phyloP scores from a whole-genome alignment of 2,888 invertebrate species.

The Cyrtodaria siliqua region DNA sequence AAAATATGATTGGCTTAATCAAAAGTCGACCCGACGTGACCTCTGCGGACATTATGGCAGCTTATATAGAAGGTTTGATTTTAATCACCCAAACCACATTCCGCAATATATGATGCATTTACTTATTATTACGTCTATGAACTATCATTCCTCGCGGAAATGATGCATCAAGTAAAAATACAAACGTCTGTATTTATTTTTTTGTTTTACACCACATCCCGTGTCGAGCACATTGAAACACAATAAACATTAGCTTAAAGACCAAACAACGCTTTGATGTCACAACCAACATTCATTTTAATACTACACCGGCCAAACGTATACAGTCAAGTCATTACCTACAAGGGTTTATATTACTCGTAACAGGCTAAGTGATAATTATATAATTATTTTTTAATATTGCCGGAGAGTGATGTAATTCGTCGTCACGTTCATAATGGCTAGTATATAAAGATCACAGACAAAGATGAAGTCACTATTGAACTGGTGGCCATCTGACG shows the following conservation, averaged over 20 bases:
- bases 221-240: conserved; percentile 3
- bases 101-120: too few species aligned
- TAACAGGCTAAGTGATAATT: neutral
- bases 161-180: neutral
- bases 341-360: neutral
- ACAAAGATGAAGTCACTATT: too few species aligned
- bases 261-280: conserved; percentile 11
- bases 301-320: neutral
- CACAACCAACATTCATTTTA: neutral
- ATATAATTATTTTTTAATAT: neutral
- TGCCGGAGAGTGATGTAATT: neutral
- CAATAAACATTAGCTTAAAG: conserved; percentile 10
- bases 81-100: too few species aligned
- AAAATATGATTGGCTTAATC: too few species aligned
- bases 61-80: too few species aligned
- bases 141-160: too few species aligned
- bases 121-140: too few species aligned
- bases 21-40: too few species aligned
- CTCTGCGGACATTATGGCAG: too few species aligned
- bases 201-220: conserved; percentile 9
- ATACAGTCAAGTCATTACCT: neutral
- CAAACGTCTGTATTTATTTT: neutral
- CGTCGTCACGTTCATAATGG: too few species aligned
- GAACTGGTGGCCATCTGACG: too few species aligned
- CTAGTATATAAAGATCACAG: too few species aligned